Evolutionary conservation across 2,113 vertebrate species (phyloP).

Genomic region (Ceyx melanurus): DNA sequence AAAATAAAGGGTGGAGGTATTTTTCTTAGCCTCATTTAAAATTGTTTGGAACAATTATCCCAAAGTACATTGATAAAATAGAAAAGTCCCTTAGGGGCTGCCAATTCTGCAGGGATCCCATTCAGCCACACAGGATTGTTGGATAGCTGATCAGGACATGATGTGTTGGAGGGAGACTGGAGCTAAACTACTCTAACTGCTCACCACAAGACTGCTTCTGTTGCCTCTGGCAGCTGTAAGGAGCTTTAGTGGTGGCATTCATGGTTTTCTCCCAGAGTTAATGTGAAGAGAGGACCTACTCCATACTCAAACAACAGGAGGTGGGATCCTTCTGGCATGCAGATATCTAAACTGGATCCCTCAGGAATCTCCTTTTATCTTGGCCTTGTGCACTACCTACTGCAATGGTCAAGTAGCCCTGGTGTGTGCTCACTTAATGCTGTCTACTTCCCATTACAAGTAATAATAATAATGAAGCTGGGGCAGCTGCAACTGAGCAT

Average conservation of each 20-base stretch:
- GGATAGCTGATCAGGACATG: background rate
- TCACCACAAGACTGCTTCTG: background rate
- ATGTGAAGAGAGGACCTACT: background rate
- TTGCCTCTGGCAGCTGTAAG: background rate
- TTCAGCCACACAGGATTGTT: background rate
- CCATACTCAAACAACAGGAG: background rate
- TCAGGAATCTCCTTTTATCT: background rate
- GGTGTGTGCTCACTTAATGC: fast-evolving
- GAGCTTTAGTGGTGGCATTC: background rate
- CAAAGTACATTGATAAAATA: background rate
- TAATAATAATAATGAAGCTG: background rate
- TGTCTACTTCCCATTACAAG: background rate
- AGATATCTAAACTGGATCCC: background rate
- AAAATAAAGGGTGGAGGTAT: background rate
- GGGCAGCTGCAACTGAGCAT: background rate
- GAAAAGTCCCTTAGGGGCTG: background rate
- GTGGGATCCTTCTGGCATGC: background rate
- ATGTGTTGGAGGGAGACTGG: background rate
- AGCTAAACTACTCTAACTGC: background rate
- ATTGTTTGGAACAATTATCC: background rate
- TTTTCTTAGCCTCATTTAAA: constrained; percentile 7
- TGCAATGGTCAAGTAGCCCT: background rate
- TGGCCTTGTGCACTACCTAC: background rate
- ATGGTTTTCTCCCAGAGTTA: background rate
- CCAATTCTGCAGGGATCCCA: background rate